Conservation (phyloP, 35 echinoderm and acorn worm species). For the Lytechinus variegatus region DNA sequence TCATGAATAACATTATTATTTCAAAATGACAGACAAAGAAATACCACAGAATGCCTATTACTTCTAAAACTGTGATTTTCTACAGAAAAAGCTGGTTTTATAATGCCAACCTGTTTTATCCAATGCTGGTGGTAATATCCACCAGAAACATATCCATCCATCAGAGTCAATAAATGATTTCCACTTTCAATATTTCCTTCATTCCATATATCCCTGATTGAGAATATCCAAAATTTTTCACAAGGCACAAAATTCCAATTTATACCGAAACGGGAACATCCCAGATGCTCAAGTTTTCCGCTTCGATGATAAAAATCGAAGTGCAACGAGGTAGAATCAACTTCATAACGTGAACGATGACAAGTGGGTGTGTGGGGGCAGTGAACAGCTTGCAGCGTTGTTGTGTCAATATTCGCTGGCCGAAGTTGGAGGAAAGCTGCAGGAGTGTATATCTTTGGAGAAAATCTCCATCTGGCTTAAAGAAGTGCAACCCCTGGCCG, state of each 20-base stretch:
- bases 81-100: not conserved
- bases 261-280: not conserved
- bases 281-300: not conserved
- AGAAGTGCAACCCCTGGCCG: not conserved
- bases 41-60: not conserved
- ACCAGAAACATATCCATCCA: not conserved
- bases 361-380: not conserved
- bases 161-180: not conserved
- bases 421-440: not conserved
- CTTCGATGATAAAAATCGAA: not conserved
- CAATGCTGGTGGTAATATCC: not conserved
- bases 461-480: not conserved
- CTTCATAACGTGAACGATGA: not conserved
- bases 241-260: not conserved
- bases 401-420: not conserved
- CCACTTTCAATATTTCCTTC: not conserved
- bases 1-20: not conserved
- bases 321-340: not conserved
- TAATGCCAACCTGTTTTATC: not conserved
- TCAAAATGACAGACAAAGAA: not conserved
- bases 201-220: not conserved
- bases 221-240: not conserved
- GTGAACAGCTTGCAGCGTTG: not conserved
- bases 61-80: not conserved
- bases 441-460: not conserved